phyloP scores from a whole-genome alignment of 1,140 invertebrate genomes.

The Triops longicaudatus region DNA sequence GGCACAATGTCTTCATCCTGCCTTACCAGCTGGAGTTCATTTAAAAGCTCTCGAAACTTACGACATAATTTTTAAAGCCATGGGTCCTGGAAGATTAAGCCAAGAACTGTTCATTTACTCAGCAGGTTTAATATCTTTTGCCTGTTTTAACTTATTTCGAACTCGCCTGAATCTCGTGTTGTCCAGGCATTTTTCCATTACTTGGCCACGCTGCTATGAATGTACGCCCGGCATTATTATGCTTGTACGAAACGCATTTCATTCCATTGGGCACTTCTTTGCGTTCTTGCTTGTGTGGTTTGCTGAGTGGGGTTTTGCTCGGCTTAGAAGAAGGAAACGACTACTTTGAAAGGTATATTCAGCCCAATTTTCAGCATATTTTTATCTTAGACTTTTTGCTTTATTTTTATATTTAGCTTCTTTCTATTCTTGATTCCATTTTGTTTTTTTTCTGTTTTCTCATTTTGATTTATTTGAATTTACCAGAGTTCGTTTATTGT shows the following conservation, averaged over 20 bases:
- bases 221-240: conserved; percentile 69
- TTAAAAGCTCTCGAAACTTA: conserved; percentile 89
- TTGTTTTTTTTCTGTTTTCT: too few species aligned
- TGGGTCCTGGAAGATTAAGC: conserved; percentile 71
- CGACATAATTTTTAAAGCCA: conserved; percentile 84
- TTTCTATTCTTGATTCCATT: too few species aligned
- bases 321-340: conserved; percentile 87
- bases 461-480: too few species aligned
- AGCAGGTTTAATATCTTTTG: conserved; percentile 44
- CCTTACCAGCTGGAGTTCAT: conserved; percentile 83
- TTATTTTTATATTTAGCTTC: not conserved
- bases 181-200: conserved; percentile 74
- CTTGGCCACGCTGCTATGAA: conserved; percentile 85
- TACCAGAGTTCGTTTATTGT: too few species aligned
- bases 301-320: conserved; percentile 71
- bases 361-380: too few species aligned
- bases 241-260: conserved; percentile 88
- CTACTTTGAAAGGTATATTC: conserved; percentile 63
- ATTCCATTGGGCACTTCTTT: conserved; percentile 71
- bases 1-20: conserved; percentile 91
- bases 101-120: conserved; percentile 82
- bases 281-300: conserved; percentile 75
- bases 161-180: not conserved
- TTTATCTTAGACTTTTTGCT: too few species aligned
- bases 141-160: not conserved